A percentile compares a stretch with the other conserved stretches of the same genome.
Evolutionary conservation across 2,113 vertebrate genomes (phyloP).

Genomic region (Benitochromis conjunctus): DNA sequence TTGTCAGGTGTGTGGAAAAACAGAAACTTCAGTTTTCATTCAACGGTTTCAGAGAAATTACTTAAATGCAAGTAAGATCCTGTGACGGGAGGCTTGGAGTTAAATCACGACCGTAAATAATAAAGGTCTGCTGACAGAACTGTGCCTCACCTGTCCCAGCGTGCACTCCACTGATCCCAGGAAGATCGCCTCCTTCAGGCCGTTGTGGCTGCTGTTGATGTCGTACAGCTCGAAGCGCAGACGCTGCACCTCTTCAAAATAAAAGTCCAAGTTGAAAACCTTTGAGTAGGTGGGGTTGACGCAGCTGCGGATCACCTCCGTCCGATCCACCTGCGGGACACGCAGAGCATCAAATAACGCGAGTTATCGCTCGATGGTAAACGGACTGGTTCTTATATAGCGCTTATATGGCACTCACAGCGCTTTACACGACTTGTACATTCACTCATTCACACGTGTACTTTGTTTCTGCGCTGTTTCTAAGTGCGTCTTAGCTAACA

Average conservation of each 20-base stretch:
- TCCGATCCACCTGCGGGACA: conserved; percentile 87
- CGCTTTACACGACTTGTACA: no score
- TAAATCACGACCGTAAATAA: not conserved
- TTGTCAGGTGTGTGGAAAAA: not conserved
- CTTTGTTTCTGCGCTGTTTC: no score
- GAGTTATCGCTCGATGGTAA: not conserved
- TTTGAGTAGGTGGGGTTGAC: conserved; percentile 93
- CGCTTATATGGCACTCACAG: no score
- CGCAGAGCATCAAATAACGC: accelerated
- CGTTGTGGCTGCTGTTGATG: conserved; percentile 89
- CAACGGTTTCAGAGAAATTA: not conserved
- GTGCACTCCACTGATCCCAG: conserved; percentile 95
- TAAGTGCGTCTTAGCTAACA: no score
- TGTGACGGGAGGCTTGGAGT: not conserved
- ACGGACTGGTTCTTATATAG: no score
- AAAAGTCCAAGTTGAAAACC: conserved; percentile 93
- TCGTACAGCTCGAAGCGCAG: conserved; percentile 90
- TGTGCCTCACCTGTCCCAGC: conserved; percentile 83
- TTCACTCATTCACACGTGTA: no score
- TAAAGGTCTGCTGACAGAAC: not conserved
- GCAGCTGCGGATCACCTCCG: conserved; percentile 91
- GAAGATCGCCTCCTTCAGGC: conserved; percentile 86
- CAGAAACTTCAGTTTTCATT: not conserved
- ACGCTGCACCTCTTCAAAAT: conserved; percentile 96
- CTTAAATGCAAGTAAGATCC: not conserved